phyloP scores from a whole-genome alignment of 2,888 invertebrate genomes.

The Caenorhabditis sp. region DNA sequence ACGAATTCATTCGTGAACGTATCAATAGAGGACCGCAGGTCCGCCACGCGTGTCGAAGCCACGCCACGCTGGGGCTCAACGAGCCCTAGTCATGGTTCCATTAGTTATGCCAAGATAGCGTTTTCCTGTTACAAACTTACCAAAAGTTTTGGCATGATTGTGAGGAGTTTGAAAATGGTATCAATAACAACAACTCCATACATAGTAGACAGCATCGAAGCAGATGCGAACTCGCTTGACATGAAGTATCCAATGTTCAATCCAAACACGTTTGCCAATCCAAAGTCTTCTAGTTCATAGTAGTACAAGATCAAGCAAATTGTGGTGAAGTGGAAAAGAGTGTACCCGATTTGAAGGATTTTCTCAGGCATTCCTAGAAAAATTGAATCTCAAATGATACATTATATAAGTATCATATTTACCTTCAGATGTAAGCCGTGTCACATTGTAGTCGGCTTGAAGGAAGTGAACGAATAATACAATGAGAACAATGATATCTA shows the following conservation, averaged over 20 bases:
- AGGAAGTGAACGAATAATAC: slow-evolving; percentile 6
- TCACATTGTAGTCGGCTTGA: slow-evolving; percentile 13
- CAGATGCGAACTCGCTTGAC: slow-evolving; percentile 8
- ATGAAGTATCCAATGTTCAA: slow-evolving; percentile 6
- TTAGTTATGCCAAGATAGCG: no score
- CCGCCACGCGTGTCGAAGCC: no score
- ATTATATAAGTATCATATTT: no score
- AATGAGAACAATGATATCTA: slow-evolving; percentile 6
- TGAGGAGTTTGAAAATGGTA: slow-evolving; percentile 25
- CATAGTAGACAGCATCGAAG: slow-evolving; percentile 13
- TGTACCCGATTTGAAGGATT: slow-evolving; percentile 12
- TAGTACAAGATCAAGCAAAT: not conserved
- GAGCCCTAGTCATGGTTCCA: no score
- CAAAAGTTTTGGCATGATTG: slow-evolving; percentile 21
- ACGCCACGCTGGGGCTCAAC: no score
- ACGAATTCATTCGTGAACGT: no score
- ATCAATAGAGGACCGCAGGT: no score
- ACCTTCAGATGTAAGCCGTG: slow-evolving; percentile 16
- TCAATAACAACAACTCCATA: slow-evolving; percentile 22
- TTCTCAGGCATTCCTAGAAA: slow-evolving; percentile 14
- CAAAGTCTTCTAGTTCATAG: slow-evolving; percentile 7
- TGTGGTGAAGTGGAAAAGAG: not conserved
- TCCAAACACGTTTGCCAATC: slow-evolving; percentile 14
- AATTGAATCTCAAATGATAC: no score
- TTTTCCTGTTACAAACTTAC: not conserved